Percentiles rank a stretch among this genome's conserved stretches.
These are phyloP conservation scores for Spea multiplicata DNA, from an alignment of 2,113 vertebrate species.

Conservation along the genomic window DNA sequence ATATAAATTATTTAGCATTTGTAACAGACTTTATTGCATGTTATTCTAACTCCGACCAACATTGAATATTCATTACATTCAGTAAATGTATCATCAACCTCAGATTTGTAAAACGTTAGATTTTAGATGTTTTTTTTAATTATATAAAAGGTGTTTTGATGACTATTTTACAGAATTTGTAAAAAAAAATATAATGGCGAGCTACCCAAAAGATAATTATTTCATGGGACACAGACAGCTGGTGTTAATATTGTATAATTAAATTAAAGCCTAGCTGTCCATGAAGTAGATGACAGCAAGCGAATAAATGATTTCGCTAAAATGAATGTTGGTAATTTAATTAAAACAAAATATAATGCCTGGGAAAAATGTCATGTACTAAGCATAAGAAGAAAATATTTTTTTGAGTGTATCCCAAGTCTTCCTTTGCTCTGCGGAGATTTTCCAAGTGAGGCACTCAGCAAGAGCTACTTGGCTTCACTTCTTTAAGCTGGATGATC, in stretches of 20 bases:
- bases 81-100: constrained; percentile 66
- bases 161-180: constrained; percentile 52
- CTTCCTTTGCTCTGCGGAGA: no score
- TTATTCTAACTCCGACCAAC: constrained; percentile 50
- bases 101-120: constrained; percentile 66
- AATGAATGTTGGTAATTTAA: not conserved
- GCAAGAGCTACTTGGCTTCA: no score
- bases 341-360: not conserved
- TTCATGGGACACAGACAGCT: constrained; percentile 9
- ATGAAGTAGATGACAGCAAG: not conserved
- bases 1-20: constrained; percentile 74
- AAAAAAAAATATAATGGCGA: constrained; percentile 53
- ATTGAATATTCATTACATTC: constrained; percentile 69
- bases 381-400: no score
- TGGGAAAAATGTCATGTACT: not conserved
- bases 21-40: constrained; percentile 66
- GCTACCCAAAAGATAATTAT: constrained; percentile 16
- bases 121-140: not conserved
- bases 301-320: not conserved
- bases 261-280: not conserved
- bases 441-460: no score
- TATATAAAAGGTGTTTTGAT: not conserved
- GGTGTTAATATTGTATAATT: constrained; percentile 5
- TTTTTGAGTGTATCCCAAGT: no score
- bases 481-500: no score